A percentile compares a stretch with the other conserved stretches of the same genome.
Conservation (phyloP, 2,888 invertebrate species). For the Nasonovia ribisnigri region DNA sequence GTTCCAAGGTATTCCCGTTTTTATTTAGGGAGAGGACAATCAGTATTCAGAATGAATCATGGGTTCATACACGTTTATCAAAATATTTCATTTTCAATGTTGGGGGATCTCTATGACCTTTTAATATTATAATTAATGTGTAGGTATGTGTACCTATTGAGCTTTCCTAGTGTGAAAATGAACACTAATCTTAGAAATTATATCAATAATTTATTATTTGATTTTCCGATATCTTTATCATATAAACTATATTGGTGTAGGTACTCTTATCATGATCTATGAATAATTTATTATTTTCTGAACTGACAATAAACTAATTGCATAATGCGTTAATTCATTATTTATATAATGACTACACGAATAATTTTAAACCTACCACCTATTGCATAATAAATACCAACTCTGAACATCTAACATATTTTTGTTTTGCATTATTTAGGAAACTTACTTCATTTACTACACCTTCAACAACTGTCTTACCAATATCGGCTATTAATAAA, state of each 20-base stretch:
- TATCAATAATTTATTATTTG: not conserved
- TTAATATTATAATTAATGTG: not conserved
- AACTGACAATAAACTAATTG: not conserved
- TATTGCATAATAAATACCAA: not conserved
- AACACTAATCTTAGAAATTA: not conserved
- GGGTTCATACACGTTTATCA: not conserved
- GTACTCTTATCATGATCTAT: not conserved
- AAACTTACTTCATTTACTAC: slow-evolving; percentile 36
- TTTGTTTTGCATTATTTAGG: slow-evolving; percentile 12
- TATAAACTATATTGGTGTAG: not conserved
- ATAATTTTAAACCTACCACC: not conserved
- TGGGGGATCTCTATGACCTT: not conserved
- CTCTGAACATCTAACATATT: not conserved
- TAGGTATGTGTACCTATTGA: not conserved
- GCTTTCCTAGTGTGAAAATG: not conserved
- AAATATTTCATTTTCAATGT: not conserved
- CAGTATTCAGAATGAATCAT: not conserved
- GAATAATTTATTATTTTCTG: not conserved
- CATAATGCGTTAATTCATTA: not conserved
- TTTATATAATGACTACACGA: not conserved
- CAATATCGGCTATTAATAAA: slow-evolving; percentile 45
- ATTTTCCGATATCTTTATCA: not conserved
- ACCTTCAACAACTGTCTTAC: slow-evolving; percentile 33
- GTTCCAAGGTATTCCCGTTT: not conserved
- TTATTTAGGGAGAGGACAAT: too few species aligned